Conservation (phyloP, 2,113 vertebrate genomes). For the Progne subis region DNA sequence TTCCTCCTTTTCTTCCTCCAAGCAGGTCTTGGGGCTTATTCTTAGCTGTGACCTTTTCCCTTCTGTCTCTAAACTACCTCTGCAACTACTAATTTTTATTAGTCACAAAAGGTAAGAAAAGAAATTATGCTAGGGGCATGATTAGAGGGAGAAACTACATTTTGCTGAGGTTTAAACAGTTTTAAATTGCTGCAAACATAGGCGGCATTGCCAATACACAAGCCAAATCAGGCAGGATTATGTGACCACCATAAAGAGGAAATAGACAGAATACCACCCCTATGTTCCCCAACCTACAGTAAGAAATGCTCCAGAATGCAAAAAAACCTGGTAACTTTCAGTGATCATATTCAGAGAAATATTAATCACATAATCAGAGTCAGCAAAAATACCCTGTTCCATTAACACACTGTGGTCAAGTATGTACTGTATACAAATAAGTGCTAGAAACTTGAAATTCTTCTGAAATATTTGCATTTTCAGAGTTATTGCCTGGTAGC, state of each 20-base stretch:
- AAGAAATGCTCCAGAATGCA: neutral
- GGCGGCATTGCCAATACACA: neutral
- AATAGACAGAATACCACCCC: neutral
- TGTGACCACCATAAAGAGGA: neutral
- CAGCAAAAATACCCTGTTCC: neutral
- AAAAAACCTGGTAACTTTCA: neutral
- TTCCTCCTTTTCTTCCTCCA: neutral
- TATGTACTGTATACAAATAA: neutral
- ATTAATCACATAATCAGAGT: neutral
- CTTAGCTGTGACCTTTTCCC: neutral
- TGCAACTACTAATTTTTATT: neutral
- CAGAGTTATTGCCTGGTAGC: neutral
- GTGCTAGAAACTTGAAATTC: neutral
- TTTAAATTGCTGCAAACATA: neutral
- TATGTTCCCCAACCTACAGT: neutral
- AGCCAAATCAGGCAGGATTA: neutral
- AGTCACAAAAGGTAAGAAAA: neutral
- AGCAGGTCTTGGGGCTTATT: neutral
- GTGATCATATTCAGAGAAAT: neutral
- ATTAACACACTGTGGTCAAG: neutral
- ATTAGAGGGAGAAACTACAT: neutral
- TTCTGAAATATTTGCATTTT: neutral
- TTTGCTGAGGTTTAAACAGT: neutral
- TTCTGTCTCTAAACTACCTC: neutral
- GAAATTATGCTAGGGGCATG: neutral